These are phyloP conservation scores for Sarcophaga rosellei DNA, from an alignment of 2,888 invertebrate species.

Conservation along the genomic window DNA sequence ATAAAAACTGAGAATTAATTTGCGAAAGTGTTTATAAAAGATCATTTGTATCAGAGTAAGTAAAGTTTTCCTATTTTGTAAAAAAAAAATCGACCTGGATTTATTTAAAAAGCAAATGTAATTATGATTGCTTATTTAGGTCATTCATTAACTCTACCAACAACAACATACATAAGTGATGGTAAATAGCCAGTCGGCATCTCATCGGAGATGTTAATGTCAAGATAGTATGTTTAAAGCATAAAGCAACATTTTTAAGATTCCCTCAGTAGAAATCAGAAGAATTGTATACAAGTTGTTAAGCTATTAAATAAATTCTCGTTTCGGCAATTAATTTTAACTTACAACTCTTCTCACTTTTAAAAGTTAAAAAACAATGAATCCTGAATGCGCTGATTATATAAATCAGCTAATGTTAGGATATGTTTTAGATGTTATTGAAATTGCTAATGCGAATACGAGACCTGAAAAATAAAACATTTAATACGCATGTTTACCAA, in stretches of 20 bases:
- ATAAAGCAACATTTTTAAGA: no score
- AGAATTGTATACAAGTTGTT: no score
- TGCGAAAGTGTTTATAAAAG: not conserved
- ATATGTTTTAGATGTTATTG: no score
- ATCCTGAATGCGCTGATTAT: no score
- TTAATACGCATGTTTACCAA: no score
- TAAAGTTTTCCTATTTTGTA: conserved; percentile 1
- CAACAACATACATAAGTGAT: conserved; percentile 1
- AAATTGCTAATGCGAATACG: not conserved
- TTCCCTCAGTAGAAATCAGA: no score
- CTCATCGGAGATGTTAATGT: conserved; percentile 6
- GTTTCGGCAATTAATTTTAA: no score
- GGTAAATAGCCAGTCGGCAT: not conserved
- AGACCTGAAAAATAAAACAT: not conserved
- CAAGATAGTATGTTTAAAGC: not conserved
- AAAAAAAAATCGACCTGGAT: not conserved
- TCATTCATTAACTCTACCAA: conserved; percentile 9
- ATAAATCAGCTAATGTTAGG: no score
- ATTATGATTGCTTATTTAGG: conserved; percentile 32
- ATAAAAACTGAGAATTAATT: not conserved
- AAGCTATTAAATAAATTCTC: no score
- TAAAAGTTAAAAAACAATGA: no score
- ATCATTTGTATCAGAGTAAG: conserved; percentile 38
- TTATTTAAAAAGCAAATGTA: not conserved
- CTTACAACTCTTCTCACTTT: no score